Base-by-base conservation (phyloP, 35 echinoderm and acorn worm species). In the Apostichopus parvimensis region DNA sequence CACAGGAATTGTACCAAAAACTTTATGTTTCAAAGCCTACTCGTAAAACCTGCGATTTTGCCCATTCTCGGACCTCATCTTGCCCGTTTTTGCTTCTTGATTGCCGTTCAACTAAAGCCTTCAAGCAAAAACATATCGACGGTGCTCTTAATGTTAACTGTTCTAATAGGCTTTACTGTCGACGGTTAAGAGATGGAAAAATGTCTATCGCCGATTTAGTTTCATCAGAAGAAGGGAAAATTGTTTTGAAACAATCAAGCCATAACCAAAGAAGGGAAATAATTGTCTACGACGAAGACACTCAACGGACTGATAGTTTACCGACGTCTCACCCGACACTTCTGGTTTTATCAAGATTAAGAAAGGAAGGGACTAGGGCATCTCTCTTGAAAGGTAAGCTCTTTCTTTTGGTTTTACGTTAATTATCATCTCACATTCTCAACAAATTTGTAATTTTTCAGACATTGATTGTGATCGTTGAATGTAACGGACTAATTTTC, bases 211-310 rank as follows among this genome's bases (percentile, higher is more conserved):
- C 54, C 7, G 97, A 96, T 65, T 78, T 99, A 6, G 92, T 96
- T 18, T 94, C 95, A 11, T 99, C 93, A 24, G 93, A 95, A 65
- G 95, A 94, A 64, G 97, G 95, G 8, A 96, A 94, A 83, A 54
- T 65, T 10, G 85, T 91, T 22, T 92, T 98, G n/a, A 90, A 89
- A 81, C 53, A 91, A 59, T 70, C 79, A 28, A 61, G 92, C 28
- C 55, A 77, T 11, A 70, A 57, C 26, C 82, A 89, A 9, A 90
- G 79, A n/a, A 95, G 87, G 59, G 97, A 99, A 76, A 93, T 99
- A 13, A 88, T 99, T 77, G 95, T 99, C 8, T 99, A 99, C 26
- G 97, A 99, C 78, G 97, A 99, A 75, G 93, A 99, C 61, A 91
- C 93, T 54, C 91, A 94, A 56, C 88, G 25, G 81, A 91, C 94